phyloP scores from a whole-genome alignment of 2,888 invertebrate species.

The Morpho helenor region DNA sequence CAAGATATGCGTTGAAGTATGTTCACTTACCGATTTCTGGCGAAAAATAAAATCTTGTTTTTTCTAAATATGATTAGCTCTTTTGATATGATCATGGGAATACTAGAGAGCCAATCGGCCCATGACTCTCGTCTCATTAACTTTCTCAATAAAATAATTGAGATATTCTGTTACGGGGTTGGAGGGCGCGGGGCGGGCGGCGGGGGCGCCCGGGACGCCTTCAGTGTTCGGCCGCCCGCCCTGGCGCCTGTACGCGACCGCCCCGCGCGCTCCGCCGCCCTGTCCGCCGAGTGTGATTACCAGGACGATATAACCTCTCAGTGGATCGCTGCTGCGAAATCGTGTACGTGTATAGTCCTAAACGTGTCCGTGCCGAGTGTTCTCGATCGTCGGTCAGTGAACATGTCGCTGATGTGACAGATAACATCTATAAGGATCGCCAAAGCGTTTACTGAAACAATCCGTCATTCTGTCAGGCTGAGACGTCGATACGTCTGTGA shows the following conservation, averaged over 20 bases:
- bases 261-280: conserved; percentile 32
- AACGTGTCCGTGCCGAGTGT: too few species aligned
- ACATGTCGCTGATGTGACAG: conserved; percentile 28
- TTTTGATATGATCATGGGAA: conserved; percentile 36
- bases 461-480: conserved; percentile 40
- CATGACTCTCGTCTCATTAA: conserved; percentile 73
- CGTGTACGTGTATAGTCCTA: conserved; percentile 28
- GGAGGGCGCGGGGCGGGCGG: conserved; percentile 39
- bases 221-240: conserved; percentile 69
- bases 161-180: conserved; percentile 61
- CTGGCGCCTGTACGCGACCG: conserved; percentile 55
- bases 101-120: conserved; percentile 48
- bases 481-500: conserved; percentile 25
- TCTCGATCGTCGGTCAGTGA: conserved; percentile 33
- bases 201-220: conserved; percentile 40
- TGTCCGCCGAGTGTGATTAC: conserved; percentile 32
- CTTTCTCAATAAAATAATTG: conserved; percentile 77
- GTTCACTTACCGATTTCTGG: too few species aligned
- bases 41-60: too few species aligned
- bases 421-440: conserved; percentile 29
- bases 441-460: conserved; percentile 36
- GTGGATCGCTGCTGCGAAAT: conserved; percentile 31
- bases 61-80: not conserved
- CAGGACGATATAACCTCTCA: conserved; percentile 43
- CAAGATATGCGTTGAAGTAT: too few species aligned